Percentiles rank a stretch among this genome's conserved stretches.
Conservation (phyloP, 2,113 vertebrate genomes). For the Puntigrus tetrazona region DNA sequence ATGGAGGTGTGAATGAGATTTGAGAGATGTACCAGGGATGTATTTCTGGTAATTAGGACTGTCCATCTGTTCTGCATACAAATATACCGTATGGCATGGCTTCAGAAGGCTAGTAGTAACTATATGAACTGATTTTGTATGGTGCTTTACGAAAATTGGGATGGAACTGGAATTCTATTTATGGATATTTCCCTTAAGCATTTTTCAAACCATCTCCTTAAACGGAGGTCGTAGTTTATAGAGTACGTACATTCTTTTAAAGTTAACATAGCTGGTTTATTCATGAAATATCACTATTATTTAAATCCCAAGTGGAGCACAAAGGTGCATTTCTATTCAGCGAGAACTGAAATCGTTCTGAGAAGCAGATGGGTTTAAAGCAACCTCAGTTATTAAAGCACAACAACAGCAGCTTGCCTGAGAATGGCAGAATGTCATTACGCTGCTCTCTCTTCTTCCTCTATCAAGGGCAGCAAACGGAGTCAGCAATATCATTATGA, state of each 20-base stretch:
- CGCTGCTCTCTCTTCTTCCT: not conserved
- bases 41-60: not conserved
- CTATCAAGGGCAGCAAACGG: conserved; percentile 43
- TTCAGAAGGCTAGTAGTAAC: not conserved
- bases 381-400: conserved; percentile 5
- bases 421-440: conserved; percentile 29
- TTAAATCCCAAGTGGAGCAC: not conserved
- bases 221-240: too few species aligned
- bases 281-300: not conserved
- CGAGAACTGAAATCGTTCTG: not conserved
- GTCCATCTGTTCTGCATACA: not conserved
- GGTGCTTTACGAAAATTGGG: not conserved
- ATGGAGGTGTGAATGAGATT: not conserved
- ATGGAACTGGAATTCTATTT: not conserved
- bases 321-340: not conserved
- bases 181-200: not conserved
- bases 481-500: conserved; percentile 26
- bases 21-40: not conserved
- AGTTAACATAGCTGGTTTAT: not conserved
- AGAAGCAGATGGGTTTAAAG: not conserved
- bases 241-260: too few species aligned
- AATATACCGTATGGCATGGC: not conserved
- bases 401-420: not conserved
- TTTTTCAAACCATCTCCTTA: not conserved
- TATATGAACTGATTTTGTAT: not conserved